A percentile compares a stretch with the other conserved stretches of the same genome.
These are phyloP conservation scores for Drosophila busckii DNA, from an alignment of 1,140 invertebrate species.

Conservation along the genomic window DNA sequence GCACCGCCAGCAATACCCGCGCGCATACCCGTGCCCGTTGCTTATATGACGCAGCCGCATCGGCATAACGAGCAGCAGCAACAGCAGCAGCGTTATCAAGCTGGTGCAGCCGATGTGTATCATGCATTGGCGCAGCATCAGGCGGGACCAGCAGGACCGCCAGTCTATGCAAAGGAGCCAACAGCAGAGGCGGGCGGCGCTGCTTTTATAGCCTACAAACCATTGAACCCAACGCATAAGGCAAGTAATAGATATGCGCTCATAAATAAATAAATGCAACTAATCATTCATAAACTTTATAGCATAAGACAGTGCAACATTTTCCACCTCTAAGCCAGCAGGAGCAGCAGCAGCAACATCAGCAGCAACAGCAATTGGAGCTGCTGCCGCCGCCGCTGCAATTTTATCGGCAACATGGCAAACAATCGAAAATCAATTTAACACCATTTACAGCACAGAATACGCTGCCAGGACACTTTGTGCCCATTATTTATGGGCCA, in stretches of 20 bases:
- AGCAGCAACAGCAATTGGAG: slow-evolving; percentile 38
- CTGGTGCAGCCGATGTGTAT: slow-evolving; percentile 60
- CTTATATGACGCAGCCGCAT: slow-evolving; percentile 60
- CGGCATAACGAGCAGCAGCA: slow-evolving; percentile 25
- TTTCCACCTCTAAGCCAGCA: slow-evolving; percentile 58
- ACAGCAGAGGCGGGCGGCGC: slow-evolving; percentile 40
- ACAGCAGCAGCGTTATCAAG: slow-evolving; percentile 49
- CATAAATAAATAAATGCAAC: slow-evolving; percentile 63
- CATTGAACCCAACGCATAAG: slow-evolving; percentile 60
- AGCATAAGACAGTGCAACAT: slow-evolving; percentile 76
- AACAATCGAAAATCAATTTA: slow-evolving; percentile 78
- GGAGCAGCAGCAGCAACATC: slow-evolving; percentile 27
- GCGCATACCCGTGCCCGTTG: slow-evolving; percentile 59
- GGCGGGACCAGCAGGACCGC: slow-evolving; percentile 22
- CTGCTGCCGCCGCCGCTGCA: slow-evolving; percentile 30
- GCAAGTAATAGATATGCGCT: slow-evolving; percentile 42
- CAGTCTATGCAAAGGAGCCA: slow-evolving; percentile 49
- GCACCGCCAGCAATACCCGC: slow-evolving; percentile 23
- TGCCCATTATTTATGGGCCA: slow-evolving; percentile 76
- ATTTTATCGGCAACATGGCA: slow-evolving; percentile 54
- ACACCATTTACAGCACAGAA: slow-evolving; percentile 78
- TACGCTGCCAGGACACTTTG: slow-evolving; percentile 76
- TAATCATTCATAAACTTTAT: slow-evolving; percentile 65
- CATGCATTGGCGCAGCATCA: slow-evolving; percentile 43
- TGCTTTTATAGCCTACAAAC: slow-evolving; percentile 68